Percentiles rank a stretch among this genome's conserved stretches.
Evolutionary conservation across 2,888 invertebrate genomes (phyloP).

Genomic region (Drosophila rubida): DNA sequence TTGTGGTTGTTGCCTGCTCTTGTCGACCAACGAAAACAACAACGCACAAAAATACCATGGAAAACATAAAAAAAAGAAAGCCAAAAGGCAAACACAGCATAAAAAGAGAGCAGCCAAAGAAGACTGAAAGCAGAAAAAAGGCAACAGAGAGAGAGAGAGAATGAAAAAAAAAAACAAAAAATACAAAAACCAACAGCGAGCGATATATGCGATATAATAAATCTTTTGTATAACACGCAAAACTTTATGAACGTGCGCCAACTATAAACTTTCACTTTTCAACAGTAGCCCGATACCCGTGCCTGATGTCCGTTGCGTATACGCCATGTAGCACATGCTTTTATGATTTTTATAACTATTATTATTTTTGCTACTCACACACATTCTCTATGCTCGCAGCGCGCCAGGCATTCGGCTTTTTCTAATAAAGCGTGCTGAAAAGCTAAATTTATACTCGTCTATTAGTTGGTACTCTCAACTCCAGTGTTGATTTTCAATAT

Average conservation of each 20-base stretch:
- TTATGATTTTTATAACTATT: conserved; percentile 58
- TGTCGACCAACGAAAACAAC: conserved; percentile 32
- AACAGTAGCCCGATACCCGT: conserved; percentile 42
- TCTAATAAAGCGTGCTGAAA: conserved; percentile 15
- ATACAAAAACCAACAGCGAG: conserved; percentile 50
- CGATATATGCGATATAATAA: conserved; percentile 75
- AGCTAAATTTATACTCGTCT: neutral
- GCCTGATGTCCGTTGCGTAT: conserved; percentile 56
- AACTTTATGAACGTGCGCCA: conserved; percentile 77
- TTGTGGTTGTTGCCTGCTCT: conserved; percentile 27
- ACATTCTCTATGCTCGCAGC: conserved; percentile 8
- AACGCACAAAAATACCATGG: conserved; percentile 53
- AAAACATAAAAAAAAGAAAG: conserved; percentile 46
- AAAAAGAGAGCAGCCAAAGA: conserved; percentile 23
- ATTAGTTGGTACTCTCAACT: neutral
- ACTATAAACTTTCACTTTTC: conserved; percentile 76
- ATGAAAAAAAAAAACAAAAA: conserved; percentile 21
- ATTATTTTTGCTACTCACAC: conserved; percentile 34
- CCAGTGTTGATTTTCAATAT: neutral
- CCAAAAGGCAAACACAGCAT: conserved; percentile 60
- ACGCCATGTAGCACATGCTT: conserved; percentile 62
- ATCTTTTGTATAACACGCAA: conserved; percentile 77
- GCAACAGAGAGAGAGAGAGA: too few relatives aligned
- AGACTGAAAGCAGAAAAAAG: conserved; percentile 30
- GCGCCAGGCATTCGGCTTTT: conserved; percentile 12